Base-by-base conservation (phyloP, 2,888 invertebrate genomes). In the Antheraea assamensis region DNA sequence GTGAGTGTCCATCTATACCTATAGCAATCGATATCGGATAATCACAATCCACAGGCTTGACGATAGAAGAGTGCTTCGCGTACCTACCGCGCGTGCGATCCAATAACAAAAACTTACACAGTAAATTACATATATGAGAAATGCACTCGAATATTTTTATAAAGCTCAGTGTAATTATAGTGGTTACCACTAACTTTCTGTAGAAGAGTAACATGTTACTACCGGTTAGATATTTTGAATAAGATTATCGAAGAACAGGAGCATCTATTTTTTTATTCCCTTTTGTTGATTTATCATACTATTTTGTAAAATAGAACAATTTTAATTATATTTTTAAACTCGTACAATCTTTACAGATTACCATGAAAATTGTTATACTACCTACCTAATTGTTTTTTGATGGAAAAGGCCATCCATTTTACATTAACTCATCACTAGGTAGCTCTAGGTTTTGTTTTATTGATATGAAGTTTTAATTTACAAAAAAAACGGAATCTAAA, bases 1-100 rank as follows among this genome's bases (percentile, higher is more conserved):
- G 90, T 83, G 81, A 85, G 83, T 84, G 84, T 87, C 88, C 88
- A 90, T 90, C 88, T 88, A 87, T 85, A 90, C 90, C 88, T 88
- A 87, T 85, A 81, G 87, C 85, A 91, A 92, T 93, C 92, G 89
- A 87, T 89, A 87, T 85, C 83, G 77, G 84, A 79, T 85, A 85
- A 87, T 85, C 84, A 83, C 79, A 79, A 78, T 78, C 86, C 84
- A 83, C 80, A 79, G 78, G 78, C 71, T 71, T 71, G 49, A 64
- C 58, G 71, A 71, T 52, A 73, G 24, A 64, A 70, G 35, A 73
- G 73, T 70, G 55, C 66, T 55, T 24, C 15, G 55, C 35, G 35
- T 66, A 58, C 73, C 70, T 70, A 73, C 73, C 70, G 70, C 73
- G 70, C 58, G 73, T 70, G 70, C 55, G 55, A 42, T 31, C 27